Base-by-base conservation (phyloP, 2,113 vertebrate genomes). In the Hippocampus comes region DNA sequence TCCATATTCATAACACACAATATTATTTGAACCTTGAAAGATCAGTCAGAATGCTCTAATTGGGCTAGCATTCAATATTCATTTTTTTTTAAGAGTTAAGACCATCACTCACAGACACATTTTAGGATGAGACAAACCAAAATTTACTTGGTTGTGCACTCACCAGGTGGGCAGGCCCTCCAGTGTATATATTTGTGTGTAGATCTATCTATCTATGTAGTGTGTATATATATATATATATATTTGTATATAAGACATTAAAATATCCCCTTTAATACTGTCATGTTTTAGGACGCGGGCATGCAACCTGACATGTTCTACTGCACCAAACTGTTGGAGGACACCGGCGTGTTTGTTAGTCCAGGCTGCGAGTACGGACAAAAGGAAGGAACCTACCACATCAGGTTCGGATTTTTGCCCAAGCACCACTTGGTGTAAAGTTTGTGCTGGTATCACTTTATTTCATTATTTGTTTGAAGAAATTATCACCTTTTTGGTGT, bases 251-350 rank as follows among this genome's bases (percentile, higher is more conserved):
- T 5, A 48, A 49, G 17, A 49, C 43, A 49, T 49, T 18, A 1
- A 6, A 49, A 49, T 49, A 15, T 15, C 48, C 48, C 14, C 8
- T 21, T 21, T 20, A n/a, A 9, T 5, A n/a, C 9, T 4, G 53
- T n/a, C 21, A n/a, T 7, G 69, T 71, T 68, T 56, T 51, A 93
- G 93, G 89, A 91, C 70, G 60, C 20, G 20, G 82, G 77, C 57
- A 27, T 91, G 82, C 15, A 87, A 30, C 86, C 90, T 2, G 91
- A 93, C 42, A 20, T 75, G 1, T 86, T 90, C 74, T 93, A 93
- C 85, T 90, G 90, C 56, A 5, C 60, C 1, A 70, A 46, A 64
- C 77, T 93, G 17, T 80, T 93, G 9, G 91, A 93, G 65, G 89
- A 93, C 7, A 65, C 67, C 0, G 91, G 90, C 4, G 43, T 92